phyloP scores from a whole-genome alignment of 2,113 vertebrate species.

The Chinchilla lanigera region DNA sequence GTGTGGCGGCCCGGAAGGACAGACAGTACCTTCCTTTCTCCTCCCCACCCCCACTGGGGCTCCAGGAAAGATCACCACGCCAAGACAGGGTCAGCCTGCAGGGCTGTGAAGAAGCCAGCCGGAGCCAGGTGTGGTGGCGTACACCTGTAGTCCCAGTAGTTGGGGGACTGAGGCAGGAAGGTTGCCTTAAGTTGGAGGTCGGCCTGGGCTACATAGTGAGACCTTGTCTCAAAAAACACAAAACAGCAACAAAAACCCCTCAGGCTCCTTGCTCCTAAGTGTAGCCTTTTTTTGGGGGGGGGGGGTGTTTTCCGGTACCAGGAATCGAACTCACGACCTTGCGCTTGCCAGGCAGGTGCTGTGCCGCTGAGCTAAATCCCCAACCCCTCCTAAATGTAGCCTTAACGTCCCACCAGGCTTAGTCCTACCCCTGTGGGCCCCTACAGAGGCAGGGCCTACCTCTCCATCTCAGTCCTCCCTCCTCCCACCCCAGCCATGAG shows the following conservation, averaged over 20 bases:
- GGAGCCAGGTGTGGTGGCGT: too few relatives aligned
- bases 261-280: neutral
- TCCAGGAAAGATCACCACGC: conserved; percentile 27
- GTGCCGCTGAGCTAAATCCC: too few relatives aligned
- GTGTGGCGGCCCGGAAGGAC: conserved; percentile 40
- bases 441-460: neutral
- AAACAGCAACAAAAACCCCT: neutral
- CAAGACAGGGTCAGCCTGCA: neutral
- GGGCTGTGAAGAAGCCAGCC: neutral
- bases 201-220: neutral
- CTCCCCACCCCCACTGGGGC: neutral
- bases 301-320: too few relatives aligned
- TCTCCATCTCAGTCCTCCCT: neutral
- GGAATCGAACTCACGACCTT: too few relatives aligned
- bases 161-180: neutral
- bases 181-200: neutral
- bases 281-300: too few relatives aligned
- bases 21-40: conserved; percentile 50
- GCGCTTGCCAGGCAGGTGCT: too few relatives aligned
- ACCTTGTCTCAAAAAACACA: neutral
- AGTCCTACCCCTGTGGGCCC: neutral
- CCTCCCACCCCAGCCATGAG: neutral
- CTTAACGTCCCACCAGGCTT: neutral
- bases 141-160: neutral
- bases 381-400: too few relatives aligned